Evolutionary conservation across 2,888 invertebrate species (phyloP), one percentile per base, ranked within the genome.

Genomic region (Prionchulus punctatus): DNA sequence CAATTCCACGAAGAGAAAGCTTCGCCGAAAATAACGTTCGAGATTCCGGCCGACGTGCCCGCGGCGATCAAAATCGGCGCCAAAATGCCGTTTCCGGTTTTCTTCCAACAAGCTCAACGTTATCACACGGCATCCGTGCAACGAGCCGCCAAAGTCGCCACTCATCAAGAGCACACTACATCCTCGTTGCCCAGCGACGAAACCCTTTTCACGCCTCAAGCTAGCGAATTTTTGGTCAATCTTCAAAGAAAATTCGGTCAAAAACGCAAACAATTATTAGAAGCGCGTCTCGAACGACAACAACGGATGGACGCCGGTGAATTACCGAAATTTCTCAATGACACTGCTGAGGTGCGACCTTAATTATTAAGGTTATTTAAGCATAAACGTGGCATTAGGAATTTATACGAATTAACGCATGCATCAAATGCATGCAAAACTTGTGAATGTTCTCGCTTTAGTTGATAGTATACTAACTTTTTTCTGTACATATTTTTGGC

Each of bases 221-320:
- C 80, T 42, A 67, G 79, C 43, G 70, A 77, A 48, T 81, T 82
- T 70, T 62, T 82, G 55, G 70, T 70, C 2, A 75, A 78, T 58
- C 71, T 82, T 64, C 75, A 58, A 80, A 80, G 68, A 75, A 79
- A 64, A 60, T 65, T 52, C 70, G 75, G 66, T 73, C 79, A 36
- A 53, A 62, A 62, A 18, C 64, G 68, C 55, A 63, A 62, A 30
- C 56, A 61, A 55, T 59, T 68, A 23, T 61, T 69, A 30, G 61
- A 60, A 30, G 63, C 63, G 57, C 62, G 71, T 4, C 54, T 60
- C 43, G 61, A 66, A 45, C 64, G 62, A 48, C 61, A 65, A 62
- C 58, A 61, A 28, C 60, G 64, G 55, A 62, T 71, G 58, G 67
- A 63, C 57, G 59, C 64, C 25, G 70, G 68, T 1, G 60, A 63